These are phyloP conservation scores for Paguma larvata DNA, from an alignment of 2,797 vertebrate genomes.

Conservation along the genomic window DNA sequence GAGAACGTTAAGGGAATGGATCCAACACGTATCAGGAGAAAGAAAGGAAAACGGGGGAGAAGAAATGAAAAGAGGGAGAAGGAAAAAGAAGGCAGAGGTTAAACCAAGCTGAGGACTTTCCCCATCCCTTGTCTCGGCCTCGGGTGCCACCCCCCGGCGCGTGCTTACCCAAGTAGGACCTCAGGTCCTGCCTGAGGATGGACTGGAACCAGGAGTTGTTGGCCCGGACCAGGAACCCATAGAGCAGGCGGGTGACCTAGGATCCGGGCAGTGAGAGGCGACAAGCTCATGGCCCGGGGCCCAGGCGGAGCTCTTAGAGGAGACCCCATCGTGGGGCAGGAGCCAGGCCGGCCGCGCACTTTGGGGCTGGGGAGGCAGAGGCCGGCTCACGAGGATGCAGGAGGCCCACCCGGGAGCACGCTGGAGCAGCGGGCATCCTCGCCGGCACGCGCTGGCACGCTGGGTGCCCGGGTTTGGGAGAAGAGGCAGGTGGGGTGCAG, in stretches of 20 bases:
- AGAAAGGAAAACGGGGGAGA: not conserved
- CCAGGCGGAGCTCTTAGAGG: not conserved
- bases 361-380: not conserved
- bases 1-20: not conserved
- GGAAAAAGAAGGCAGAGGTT: not conserved
- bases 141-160: not conserved
- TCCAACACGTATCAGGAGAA: not conserved
- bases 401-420: not conserved
- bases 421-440: not conserved
- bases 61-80: not conserved
- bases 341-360: not conserved
- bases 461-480: not conserved
- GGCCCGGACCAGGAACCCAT: conserved; percentile 92
- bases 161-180: conserved; percentile 89
- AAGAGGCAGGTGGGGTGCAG: not conserved
- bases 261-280: not conserved
- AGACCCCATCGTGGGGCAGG: not conserved
- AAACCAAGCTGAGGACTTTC: not conserved
- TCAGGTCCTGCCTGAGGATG: conserved; percentile 89
- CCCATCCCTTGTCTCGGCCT: not conserved
- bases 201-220: conserved; percentile 97
- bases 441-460: not conserved
- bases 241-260: conserved; percentile 94
- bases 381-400: not conserved
- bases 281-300: not conserved